phyloP scores from a whole-genome alignment of 2,797 vertebrate genomes.

The Poeciliopsis presidionis region DNA sequence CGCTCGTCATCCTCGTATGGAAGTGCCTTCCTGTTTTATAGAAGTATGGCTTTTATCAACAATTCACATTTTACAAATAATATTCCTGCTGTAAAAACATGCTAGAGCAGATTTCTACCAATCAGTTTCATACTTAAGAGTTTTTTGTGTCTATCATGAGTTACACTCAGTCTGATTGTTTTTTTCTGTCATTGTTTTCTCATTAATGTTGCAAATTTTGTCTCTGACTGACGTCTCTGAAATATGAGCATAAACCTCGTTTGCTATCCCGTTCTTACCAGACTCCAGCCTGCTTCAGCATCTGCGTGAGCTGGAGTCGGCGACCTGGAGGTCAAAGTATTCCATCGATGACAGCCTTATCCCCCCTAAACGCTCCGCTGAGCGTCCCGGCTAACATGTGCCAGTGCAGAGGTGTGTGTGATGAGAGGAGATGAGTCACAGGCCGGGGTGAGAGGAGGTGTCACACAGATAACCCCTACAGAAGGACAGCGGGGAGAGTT shows the following conservation, averaged over 20 bases:
- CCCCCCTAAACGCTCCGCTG: constrained; percentile 55
- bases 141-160: background rate
- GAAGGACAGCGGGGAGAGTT: constrained; percentile 74
- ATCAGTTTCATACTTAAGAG: background rate
- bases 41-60: background rate
- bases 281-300: constrained; percentile 25
- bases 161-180: background rate
- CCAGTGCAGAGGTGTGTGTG: constrained; percentile 63
- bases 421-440: constrained; percentile 70
- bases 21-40: background rate
- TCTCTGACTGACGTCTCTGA: constrained; percentile 50
- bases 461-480: constrained; percentile 81
- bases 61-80: background rate
- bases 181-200: background rate
- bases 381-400: constrained; percentile 61
- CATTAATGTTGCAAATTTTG: background rate
- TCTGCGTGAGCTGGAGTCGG: constrained; percentile 18
- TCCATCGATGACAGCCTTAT: constrained; percentile 72
- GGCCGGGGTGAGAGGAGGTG: constrained; percentile 70
- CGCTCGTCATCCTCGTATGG: background rate
- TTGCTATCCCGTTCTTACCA: constrained; percentile 31
- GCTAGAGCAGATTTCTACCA: background rate
- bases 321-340: constrained; percentile 69
- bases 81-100: background rate
- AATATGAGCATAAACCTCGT: constrained; percentile 26